Evolutionary conservation across 2,797 vertebrate species (phyloP).

Genomic region (Clarias pachynema): DNA sequence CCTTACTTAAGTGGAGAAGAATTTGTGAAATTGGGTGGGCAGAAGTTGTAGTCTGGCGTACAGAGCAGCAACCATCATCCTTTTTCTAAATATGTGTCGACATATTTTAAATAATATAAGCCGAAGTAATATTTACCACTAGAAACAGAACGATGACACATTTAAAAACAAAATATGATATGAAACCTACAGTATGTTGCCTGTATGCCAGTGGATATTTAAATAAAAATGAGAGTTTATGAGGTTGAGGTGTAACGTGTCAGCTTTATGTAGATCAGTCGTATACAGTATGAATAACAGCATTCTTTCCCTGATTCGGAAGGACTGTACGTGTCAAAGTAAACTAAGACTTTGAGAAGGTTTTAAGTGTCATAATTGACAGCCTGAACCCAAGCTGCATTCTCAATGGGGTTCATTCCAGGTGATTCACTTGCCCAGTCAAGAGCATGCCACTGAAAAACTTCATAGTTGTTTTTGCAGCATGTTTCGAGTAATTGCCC

Average conservation of each 20-base stretch:
- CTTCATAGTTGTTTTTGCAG: not conserved
- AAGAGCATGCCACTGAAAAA: conserved; percentile 12
- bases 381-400: not conserved
- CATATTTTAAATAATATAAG: not conserved
- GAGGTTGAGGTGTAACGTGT: not conserved
- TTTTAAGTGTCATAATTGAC: conserved; percentile 4
- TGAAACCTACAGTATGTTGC: not conserved
- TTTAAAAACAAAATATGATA: not conserved
- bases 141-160: not conserved
- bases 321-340: not conserved
- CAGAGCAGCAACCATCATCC: conserved; percentile 1
- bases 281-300: not conserved
- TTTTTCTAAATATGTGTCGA: not conserved
- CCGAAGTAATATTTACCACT: not conserved
- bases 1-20: conserved; percentile 21
- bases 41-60: not conserved
- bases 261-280: not conserved
- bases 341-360: not conserved
- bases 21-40: conserved; percentile 9
- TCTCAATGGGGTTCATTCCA: conserved; percentile 5
- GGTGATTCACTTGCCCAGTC: conserved; percentile 51
- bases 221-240: not conserved
- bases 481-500: conserved; percentile 15
- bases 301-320: not conserved
- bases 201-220: not conserved